Conservation (phyloP, 2,888 invertebrate genomes). For the Tipula lateralis region DNA sequence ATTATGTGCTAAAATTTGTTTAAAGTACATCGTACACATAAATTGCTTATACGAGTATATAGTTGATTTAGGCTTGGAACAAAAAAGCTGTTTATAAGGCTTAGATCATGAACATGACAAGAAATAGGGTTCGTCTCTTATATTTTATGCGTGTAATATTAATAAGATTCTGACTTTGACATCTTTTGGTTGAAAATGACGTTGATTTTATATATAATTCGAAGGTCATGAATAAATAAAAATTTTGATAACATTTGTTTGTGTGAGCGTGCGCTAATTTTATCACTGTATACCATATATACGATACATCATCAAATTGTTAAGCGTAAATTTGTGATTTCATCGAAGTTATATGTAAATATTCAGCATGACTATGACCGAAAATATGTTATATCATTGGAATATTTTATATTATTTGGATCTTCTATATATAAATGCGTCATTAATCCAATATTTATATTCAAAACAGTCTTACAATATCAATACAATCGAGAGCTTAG, state of each 20-base stretch:
- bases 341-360: no score
- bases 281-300: no score
- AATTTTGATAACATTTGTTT: neutral
- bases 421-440: no score
- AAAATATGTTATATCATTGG: no score
- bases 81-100: neutral
- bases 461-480: no score
- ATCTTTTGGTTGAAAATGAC: slow-evolving; percentile 7
- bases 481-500: no score
- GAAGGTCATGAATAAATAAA: neutral
- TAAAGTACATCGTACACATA: neutral
- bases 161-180: neutral
- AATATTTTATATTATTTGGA: no score
- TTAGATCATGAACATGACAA: neutral
- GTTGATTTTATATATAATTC: neutral
- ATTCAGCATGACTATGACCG: no score
- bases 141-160: neutral
- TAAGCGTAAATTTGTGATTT: no score
- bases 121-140: neutral
- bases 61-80: neutral
- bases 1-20: neutral
- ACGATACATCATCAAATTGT: no score
- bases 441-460: no score
- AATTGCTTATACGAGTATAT: neutral
- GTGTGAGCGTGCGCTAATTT: no score